Percentiles rank a stretch among this genome's conserved stretches.
Evolutionary conservation across 2,888 invertebrate genomes (phyloP).

Genomic region (Heteromurus nitidus): DNA sequence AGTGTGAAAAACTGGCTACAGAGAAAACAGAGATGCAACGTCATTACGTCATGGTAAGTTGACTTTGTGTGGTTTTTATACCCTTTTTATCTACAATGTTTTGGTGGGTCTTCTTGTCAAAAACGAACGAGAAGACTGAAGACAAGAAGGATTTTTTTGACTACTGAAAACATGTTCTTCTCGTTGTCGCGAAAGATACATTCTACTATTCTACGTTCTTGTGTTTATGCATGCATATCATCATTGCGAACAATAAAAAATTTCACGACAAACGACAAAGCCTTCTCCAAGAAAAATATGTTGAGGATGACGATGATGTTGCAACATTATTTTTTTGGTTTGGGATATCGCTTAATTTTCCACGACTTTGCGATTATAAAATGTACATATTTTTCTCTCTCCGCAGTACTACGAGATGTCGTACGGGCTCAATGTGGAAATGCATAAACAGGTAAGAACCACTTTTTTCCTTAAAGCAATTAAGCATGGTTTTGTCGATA

Average conservation of each 20-base stretch:
- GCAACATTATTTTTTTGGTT: background rate
- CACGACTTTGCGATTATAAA: too few species aligned
- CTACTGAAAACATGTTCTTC: too few species aligned
- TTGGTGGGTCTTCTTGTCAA: background rate
- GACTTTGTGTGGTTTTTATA: slow-evolving; percentile 34
- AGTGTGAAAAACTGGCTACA: slow-evolving; percentile 97
- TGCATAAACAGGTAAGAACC: slow-evolving; percentile 86
- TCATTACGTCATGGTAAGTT: slow-evolving; percentile 97
- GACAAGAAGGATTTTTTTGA: background rate
- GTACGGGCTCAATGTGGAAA: slow-evolving; percentile 95
- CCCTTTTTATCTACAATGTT: background rate
- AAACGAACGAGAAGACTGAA: background rate
- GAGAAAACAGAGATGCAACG: slow-evolving; percentile 99
- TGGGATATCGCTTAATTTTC: too few species aligned
- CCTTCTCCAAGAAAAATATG: background rate
- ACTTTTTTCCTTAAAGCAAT: background rate
- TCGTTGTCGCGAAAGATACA: too few species aligned
- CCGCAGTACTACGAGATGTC: slow-evolving; percentile 86
- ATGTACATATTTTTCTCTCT: slow-evolving; percentile 13
- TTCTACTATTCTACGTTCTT: too few species aligned
- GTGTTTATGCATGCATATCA: too few species aligned
- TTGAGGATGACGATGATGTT: background rate
- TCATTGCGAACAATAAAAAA: too few species aligned
- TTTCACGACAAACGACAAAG: too few species aligned
- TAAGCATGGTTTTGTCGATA: too few species aligned